A percentile compares a stretch with the other conserved stretches of the same genome.
Evolutionary conservation across 2,797 vertebrate species (phyloP).

Genomic region (Neosalanx taihuensis): DNA sequence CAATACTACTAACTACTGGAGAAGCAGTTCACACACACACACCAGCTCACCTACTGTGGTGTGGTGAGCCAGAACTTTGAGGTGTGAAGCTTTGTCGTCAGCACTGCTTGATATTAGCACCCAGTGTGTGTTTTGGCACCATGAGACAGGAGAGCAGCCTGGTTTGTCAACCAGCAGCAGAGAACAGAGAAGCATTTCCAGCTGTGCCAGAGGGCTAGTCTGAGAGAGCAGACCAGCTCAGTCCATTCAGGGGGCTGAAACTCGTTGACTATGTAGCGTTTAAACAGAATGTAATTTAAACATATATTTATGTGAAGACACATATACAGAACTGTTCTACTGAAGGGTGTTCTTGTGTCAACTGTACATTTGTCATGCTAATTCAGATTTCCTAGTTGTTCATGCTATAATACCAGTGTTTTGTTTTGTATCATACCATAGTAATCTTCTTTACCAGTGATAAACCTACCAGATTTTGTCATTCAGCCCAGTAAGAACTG

Average conservation of each 20-base stretch:
- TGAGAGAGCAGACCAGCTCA: constrained; percentile 52
- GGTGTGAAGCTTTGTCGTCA: constrained; percentile 52
- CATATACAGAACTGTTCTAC: constrained; percentile 31
- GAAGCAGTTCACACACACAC: not conserved
- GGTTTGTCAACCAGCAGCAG: constrained; percentile 38
- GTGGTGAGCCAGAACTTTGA: constrained; percentile 38
- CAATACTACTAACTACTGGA: not conserved
- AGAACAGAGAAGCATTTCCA: constrained; percentile 51
- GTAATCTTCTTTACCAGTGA: constrained; percentile 48
- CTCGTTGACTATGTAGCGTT: constrained; percentile 9
- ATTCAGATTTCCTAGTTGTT: constrained; percentile 28
- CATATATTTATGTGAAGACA: too few species aligned
- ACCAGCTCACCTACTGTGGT: not conserved
- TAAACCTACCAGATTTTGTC: constrained; percentile 34
- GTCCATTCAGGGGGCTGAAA: constrained; percentile 55
- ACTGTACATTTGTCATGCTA: constrained; percentile 15
- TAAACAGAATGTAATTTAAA: too few species aligned
- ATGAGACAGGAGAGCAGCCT: constrained; percentile 44
- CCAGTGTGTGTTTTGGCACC: constrained; percentile 46
- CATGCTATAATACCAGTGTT: constrained; percentile 20
- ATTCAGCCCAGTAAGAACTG: constrained; percentile 11
- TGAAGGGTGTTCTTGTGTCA: constrained; percentile 12
- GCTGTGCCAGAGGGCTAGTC: constrained; percentile 50
- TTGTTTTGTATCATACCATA: constrained; percentile 40
- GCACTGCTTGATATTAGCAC: constrained; percentile 54